Percentiles rank a stretch among this genome's conserved stretches.
Evolutionary conservation across 2,797 vertebrate species (phyloP).

Genomic region (Capromys pilorides): DNA sequence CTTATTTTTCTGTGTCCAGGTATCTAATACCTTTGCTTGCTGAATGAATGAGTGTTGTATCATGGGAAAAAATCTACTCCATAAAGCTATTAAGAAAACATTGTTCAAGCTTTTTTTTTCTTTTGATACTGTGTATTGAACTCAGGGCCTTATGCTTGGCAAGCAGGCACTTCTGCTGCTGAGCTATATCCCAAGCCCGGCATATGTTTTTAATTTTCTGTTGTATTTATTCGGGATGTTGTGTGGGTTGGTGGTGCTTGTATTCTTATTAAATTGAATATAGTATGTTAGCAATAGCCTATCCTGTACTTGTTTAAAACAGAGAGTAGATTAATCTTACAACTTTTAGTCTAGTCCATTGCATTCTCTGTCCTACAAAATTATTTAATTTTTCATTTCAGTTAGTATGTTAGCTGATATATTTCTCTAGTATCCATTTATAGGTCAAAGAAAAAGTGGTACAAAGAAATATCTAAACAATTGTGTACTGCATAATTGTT

Average conservation of each 20-base stretch:
- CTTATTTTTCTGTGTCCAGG: background rate
- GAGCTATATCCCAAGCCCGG: background rate
- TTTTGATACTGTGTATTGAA: no score
- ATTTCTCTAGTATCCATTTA: background rate
- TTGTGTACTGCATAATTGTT: background rate
- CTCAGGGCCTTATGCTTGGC: no score
- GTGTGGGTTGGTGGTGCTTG: background rate
- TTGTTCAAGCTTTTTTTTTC: background rate
- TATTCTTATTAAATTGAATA: conserved; percentile 17
- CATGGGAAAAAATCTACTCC: background rate
- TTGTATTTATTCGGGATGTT: background rate
- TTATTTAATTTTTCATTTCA: conserved; percentile 10
- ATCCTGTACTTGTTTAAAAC: conserved; percentile 49
- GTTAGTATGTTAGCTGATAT: background rate
- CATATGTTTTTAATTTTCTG: background rate
- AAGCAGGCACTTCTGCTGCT: no score
- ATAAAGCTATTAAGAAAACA: background rate
- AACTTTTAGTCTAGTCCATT: background rate
- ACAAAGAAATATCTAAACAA: background rate
- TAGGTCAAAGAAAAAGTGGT: conserved; percentile 32
- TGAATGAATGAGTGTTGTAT: background rate
- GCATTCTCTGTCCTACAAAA: background rate
- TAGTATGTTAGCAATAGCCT: background rate
- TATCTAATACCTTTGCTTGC: background rate
- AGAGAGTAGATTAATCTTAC: conserved; percentile 2